Conservation (phyloP, 2,888 invertebrate species). For the Parascotia fuliginaria region DNA sequence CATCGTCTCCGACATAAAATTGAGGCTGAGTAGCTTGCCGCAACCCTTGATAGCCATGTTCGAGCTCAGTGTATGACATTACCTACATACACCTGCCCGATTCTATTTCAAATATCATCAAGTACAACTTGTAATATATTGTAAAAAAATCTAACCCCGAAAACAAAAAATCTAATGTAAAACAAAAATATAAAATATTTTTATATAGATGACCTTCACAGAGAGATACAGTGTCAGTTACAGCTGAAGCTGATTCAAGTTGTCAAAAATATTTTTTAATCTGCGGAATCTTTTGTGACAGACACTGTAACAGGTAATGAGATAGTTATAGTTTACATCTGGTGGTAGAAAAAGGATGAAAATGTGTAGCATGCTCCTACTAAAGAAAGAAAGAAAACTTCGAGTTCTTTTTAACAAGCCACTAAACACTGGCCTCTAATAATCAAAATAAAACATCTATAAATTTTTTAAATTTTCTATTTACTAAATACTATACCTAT, state of each 20-base stretch:
- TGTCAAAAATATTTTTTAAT: not conserved
- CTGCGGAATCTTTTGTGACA: not conserved
- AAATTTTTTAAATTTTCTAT: too few species aligned
- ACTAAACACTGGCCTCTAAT: too few species aligned
- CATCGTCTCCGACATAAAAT: conserved; percentile 90
- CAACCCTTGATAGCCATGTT: conserved; percentile 96
- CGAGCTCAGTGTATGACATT: conserved; percentile 97
- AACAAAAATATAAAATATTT: conserved; percentile 40
- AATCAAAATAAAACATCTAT: too few species aligned
- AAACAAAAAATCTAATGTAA: conserved; percentile 26
- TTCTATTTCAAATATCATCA: conserved; percentile 27
- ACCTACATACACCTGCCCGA: conserved; percentile 65
- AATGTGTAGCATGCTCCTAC: too few species aligned
- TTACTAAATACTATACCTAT: too few species aligned
- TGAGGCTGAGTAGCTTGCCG: conserved; percentile 89
- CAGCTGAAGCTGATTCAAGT: not conserved
- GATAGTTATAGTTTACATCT: too few species aligned
- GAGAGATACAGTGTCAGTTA: conserved; percentile 19
- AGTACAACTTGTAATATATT: conserved; percentile 9
- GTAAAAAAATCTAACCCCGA: conserved; percentile 19
- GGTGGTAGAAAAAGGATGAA: too few species aligned
- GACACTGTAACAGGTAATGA: not conserved
- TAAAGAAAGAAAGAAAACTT: too few species aligned
- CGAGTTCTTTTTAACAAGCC: too few species aligned
- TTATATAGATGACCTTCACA: conserved; percentile 46